Base-by-base conservation (phyloP, 2,113 vertebrate species). In the Euleptes europaea region DNA sequence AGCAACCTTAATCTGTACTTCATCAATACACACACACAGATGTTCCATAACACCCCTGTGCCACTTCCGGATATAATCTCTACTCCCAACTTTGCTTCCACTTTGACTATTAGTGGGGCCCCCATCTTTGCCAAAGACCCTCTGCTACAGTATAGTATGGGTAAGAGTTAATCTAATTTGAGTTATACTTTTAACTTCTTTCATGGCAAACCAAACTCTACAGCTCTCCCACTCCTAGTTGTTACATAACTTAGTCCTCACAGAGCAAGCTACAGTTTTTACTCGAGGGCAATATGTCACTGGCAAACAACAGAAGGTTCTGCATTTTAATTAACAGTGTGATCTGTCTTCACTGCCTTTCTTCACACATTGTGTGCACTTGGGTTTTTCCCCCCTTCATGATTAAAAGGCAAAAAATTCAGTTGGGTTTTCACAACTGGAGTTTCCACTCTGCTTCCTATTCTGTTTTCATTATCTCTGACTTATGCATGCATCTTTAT, bases 291-390 rank as follows among this genome's bases (percentile, higher is more conserved):
- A 87, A 5, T 74, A 70, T 70, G 26, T 14, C 66, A 73, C 70
- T 92, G 84, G n/a, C 82, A 88, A 92, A 83, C 76, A 91, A 85
- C 67, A 93, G 54, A 92, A 90, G 71, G 67, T 3, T 85, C 74
- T 85, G 14, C 9, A 85, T 92, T 91, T 93, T 84, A 77, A 89
- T 94, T 91, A 92, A 84, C 42, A 88, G 76, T 88, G 73, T 88
- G 26, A 17, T 89, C 80, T 91, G 92, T 73, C 85, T 79, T 85
- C 92, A 5, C 21, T 84, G 78, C 31, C 11, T 82, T 85, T 72
- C 71, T 51, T 19, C 80, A 83, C 76, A 65, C 57, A 67, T 76
- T 76, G 33, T 65, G 44, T 79, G 38, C 31, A 49, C 66, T 31
- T 79, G 9, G 78, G 57, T 33, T 80, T 90, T 84, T 54, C 72